Percentiles rank a stretch among this genome's conserved stretches.
phyloP scores from a whole-genome alignment of 2,113 vertebrate species.

The Pleuronectes platessa region DNA sequence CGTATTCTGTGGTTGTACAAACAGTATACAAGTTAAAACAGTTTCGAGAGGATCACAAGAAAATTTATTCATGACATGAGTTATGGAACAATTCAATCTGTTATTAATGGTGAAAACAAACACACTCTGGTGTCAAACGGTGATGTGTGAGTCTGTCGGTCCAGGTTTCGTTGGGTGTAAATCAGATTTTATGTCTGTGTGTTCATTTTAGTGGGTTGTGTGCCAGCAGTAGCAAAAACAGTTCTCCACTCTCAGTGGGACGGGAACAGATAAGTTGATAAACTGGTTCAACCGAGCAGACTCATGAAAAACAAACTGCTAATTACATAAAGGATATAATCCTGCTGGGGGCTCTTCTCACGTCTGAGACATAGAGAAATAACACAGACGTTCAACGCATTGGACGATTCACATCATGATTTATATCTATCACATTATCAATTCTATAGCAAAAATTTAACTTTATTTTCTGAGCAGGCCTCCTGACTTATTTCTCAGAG shows the following conservation, averaged over 20 bases:
- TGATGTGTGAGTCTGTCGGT: not conserved
- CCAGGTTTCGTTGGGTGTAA: too few species aligned
- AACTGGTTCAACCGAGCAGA: not conserved
- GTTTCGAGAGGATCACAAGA: too few species aligned
- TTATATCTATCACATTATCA: too few species aligned
- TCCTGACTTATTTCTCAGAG: too few species aligned
- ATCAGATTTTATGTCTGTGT: not conserved
- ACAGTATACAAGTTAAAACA: not conserved
- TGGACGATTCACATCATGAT: too few species aligned
- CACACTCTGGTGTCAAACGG: too few species aligned
- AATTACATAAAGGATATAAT: not conserved
- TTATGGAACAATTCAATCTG: too few species aligned
- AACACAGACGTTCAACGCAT: not conserved
- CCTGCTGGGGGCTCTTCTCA: not conserved
- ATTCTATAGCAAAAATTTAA: too few species aligned
- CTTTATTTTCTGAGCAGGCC: too few species aligned
- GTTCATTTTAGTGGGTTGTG: not conserved
- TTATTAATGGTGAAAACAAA: too few species aligned
- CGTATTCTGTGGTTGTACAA: not conserved
- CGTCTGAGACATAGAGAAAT: not conserved
- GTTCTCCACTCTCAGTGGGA: not conserved
- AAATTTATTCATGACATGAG: too few species aligned
- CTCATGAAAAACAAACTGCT: not conserved
- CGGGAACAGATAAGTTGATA: not conserved
- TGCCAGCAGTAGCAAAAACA: not conserved